These are phyloP conservation scores for Carassius auratus DNA, from an alignment of 2,113 vertebrate genomes.

Conservation along the genomic window DNA sequence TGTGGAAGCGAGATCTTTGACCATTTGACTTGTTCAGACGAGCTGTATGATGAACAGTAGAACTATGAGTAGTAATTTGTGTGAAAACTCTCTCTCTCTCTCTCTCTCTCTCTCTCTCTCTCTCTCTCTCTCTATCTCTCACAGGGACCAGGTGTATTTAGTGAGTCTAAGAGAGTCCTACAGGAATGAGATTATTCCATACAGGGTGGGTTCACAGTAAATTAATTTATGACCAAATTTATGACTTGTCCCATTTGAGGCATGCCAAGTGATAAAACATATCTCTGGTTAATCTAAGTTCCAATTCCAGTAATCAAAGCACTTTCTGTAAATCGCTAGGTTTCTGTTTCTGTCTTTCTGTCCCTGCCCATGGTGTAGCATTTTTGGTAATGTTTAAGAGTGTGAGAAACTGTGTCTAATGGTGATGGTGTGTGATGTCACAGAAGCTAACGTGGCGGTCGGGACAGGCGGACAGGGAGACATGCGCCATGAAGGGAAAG, in stretches of 20 bases:
- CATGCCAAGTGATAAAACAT: background rate
- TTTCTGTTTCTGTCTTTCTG: slow-evolving; percentile 4
- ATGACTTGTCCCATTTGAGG: background rate
- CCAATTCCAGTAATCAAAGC: background rate
- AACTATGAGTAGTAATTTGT: slow-evolving; percentile 33
- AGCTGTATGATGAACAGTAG: slow-evolving; percentile 67
- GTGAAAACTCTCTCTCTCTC: slow-evolving; percentile 56
- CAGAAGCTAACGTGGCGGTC: slow-evolving; percentile 97
- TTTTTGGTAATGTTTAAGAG: slow-evolving; percentile 52
- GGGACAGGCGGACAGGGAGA: slow-evolving; percentile 89
- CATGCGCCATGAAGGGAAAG: slow-evolving; percentile 97
- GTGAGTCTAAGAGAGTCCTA: slow-evolving; percentile 95
- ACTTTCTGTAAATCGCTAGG: background rate
- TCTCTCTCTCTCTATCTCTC: slow-evolving; percentile 58
- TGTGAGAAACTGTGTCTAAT: slow-evolving; percentile 57
- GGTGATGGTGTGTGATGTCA: slow-evolving; percentile 52
- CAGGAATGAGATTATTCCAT: slow-evolving; percentile 92
- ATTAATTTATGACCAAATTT: background rate
- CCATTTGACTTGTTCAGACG: slow-evolving; percentile 47
- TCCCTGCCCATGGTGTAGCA: background rate
- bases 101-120: slow-evolving; percentile 56
- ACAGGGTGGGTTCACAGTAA: slow-evolving; percentile 81
- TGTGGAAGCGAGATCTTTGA: background rate
- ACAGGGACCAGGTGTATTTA: slow-evolving; percentile 97
- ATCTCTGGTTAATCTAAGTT: background rate